These are phyloP conservation scores for Adelognathus sp. DNA, from an alignment of 2,888 invertebrate genomes.

Conservation along the genomic window DNA sequence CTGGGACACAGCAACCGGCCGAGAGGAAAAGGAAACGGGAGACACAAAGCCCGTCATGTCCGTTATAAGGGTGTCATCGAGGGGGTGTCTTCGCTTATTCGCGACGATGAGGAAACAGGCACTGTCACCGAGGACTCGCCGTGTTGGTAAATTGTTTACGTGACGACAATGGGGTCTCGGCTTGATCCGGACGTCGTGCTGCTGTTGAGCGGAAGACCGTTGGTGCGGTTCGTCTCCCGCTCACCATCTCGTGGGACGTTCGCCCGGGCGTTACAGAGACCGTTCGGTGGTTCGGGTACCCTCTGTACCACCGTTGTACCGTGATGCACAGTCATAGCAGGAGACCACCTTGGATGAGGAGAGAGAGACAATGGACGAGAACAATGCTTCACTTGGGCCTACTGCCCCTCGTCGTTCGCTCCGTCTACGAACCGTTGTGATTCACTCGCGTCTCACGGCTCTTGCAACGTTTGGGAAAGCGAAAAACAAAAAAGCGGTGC, in stretches of 20 bases:
- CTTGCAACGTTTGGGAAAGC: conserved; percentile 33
- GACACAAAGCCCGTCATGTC: conserved; percentile 10
- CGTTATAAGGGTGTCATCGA: conserved; percentile 10
- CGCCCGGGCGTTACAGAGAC: conserved; percentile 13
- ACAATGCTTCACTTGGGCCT: conserved; percentile 62
- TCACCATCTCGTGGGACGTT: conserved; percentile 3
- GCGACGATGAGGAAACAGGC: background rate
- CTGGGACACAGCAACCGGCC: too few relatives aligned
- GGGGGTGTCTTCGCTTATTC: conserved; percentile 18
- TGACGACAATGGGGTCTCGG: conserved; percentile 59
- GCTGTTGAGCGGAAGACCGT: conserved; percentile 42
- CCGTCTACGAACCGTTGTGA: conserved; percentile 26
- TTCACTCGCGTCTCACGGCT: conserved; percentile 13
- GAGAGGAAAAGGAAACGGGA: conserved; percentile 12
- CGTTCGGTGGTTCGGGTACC: conserved; percentile 1
- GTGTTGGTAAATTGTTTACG: conserved; percentile 64
- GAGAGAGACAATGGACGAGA: conserved; percentile 60
- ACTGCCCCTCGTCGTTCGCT: conserved; percentile 3
- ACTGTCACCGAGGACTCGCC: conserved; percentile 18
- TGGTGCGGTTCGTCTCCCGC: conserved; percentile 38
- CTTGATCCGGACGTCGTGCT: conserved; percentile 49
- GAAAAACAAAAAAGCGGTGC: conserved; percentile 51
- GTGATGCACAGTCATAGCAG: background rate
- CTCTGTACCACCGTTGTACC: conserved; percentile 7
- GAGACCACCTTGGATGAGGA: conserved; percentile 12